Base-by-base conservation (phyloP, 64 coral and sea anemone species). In the Montipora efflorescens region DNA sequence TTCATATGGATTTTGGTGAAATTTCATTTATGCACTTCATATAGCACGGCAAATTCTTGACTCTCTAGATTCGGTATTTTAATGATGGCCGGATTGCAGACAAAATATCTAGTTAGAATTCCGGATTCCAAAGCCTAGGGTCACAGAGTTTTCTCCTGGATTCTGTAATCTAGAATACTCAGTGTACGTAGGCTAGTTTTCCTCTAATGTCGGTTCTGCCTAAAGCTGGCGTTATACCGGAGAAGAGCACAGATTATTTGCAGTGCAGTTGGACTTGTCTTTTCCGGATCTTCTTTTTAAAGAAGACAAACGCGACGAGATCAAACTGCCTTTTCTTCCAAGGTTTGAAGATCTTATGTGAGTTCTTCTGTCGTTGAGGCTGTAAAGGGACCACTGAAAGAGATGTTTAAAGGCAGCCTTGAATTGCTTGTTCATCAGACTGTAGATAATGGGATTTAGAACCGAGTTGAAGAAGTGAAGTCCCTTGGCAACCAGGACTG, bases 371-470 rank as follows among this genome's bases (percentile, higher is more conserved):
- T 64, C 62, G 10, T 18, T 49, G 6, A 86, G 7, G 45, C 45
- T 70, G 45, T 66, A 70, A 15, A 47, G 71, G 6, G 82, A 21
- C 45, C 11, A 70, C 19, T 15, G n/a, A n/a, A 77, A 88, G 14
- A 90, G 74, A 50, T 89, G 72, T 67, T 72, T 90, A 15, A 95
- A 95, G 23, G 93, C 93, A n/a, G 93, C 76, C 66, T 89, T 88
- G 23, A 95, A 95, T n/a, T 95, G 87, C 6, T 83, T 70, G 52
- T 95, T 95, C 88, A 95, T 84, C 25, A 88, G 83, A 45, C 88
- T 79, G 72, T 95, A 95, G 8, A 95, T 95, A 12, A 95, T 90
- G 0, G 93, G 93, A 47, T 95, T 95, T 21, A 95, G 88, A 8
- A 90, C 16, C 7, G 87, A 90, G 58, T 95, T 95, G 15, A 90